Base-by-base conservation (phyloP, 2,797 vertebrate genomes). In the Gadopsis bispinosus region DNA sequence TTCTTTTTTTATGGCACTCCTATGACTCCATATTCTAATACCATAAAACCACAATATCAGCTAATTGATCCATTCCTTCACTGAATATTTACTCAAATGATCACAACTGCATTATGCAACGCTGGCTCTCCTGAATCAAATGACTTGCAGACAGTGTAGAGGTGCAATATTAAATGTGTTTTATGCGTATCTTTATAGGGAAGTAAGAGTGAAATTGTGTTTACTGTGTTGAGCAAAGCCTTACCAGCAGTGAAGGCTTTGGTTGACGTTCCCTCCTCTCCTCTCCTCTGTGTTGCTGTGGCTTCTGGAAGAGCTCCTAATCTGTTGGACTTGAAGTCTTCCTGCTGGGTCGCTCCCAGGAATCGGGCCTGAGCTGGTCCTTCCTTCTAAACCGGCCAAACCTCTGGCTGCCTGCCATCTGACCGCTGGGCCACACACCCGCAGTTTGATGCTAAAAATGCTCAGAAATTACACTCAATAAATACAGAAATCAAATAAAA, bases 401-500 rank as follows among this genome's bases (percentile, higher is more conserved):
- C 92, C 89, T 89, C 91, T 88, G 88, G 81, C 93, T 91, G 88
- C 87, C 88, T 90, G 69, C 86, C 63, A 77, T 90, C 91, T 87
- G 79, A 90, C 92, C 84, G 37, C 81, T 17, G 64, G 83, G 77
- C 89, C 89, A 91, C 91, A 92, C 81, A 76, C 80, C 75, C 62
- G 35, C 68, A 86, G 68, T 92, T 92, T 91, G 91, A 94, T 93
- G 87, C 93, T 91, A 92, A 93, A 94, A 88, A 85, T 85, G 84
- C 87, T 89, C 83, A 88, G 86, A 92, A 94, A 94, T 92, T 86
- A 93, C 81, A 81, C 88, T 94, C 84, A 81, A 86, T 88, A 95
- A 95, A 95, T 88, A 93, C 81, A 89, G 86, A 92, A 95, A 94
- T 95, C 91, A 91, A 94, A 94, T 91, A 88, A 88, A 93, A 94